Percentiles rank a stretch among this genome's conserved stretches.
Evolutionary conservation across 2,797 vertebrate genomes (phyloP).

Genomic region (Leuciscus waleckii): DNA sequence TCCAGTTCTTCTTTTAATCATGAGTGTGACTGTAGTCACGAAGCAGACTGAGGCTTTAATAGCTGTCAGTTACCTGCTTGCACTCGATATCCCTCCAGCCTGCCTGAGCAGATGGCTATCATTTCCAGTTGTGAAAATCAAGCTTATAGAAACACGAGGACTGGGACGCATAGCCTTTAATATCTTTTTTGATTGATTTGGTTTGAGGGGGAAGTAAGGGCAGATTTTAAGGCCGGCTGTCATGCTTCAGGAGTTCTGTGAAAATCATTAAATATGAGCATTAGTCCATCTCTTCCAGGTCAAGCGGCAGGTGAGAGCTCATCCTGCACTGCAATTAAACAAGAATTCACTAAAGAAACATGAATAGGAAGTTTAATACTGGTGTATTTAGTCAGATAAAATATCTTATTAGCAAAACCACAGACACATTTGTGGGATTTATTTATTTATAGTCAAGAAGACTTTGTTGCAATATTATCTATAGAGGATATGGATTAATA

Average conservation of each 20-base stretch:
- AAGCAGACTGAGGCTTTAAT: slow-evolving; percentile 74
- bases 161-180: slow-evolving; percentile 68
- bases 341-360: not conserved
- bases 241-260: slow-evolving; percentile 75
- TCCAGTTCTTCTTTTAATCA: slow-evolving; percentile 32
- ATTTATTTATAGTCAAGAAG: slow-evolving; percentile 1
- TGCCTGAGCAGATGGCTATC: slow-evolving; percentile 78
- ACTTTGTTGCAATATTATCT: not conserved
- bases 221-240: slow-evolving; percentile 74
- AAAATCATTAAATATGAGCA: slow-evolving; percentile 80
- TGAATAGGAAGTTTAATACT: not conserved
- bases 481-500: not conserved
- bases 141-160: slow-evolving; percentile 77
- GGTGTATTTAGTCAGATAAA: not conserved
- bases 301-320: slow-evolving; percentile 67
- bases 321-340: slow-evolving; percentile 2
- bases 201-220: slow-evolving; percentile 58
- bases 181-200: slow-evolving; percentile 70
- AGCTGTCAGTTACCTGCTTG: slow-evolving; percentile 78
- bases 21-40: slow-evolving; percentile 49
- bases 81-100: slow-evolving; percentile 75
- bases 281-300: slow-evolving; percentile 77
- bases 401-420: not conserved
- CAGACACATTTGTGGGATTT: not conserved
- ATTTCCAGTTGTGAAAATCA: slow-evolving; percentile 83